These are phyloP conservation scores for Trinorchestia longiramus DNA, from an alignment of 1,140 invertebrate species.

Conservation along the genomic window DNA sequence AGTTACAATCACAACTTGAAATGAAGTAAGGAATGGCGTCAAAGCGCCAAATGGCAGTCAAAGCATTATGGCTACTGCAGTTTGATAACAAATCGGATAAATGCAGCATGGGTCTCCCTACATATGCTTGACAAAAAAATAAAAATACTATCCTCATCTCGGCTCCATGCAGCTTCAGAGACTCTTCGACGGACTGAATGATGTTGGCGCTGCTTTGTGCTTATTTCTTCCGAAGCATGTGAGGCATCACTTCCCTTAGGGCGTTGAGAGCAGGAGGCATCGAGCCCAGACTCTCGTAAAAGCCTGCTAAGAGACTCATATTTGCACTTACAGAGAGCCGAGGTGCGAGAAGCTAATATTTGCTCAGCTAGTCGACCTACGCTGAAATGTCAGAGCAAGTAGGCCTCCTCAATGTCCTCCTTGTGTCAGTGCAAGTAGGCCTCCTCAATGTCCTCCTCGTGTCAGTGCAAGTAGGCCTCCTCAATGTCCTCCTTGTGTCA, in stretches of 20 bases:
- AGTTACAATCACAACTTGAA: no score
- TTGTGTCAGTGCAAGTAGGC: background rate
- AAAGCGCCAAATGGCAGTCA: no score
- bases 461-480: no score
- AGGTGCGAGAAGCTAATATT: background rate
- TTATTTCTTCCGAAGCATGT: background rate
- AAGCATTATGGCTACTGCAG: no score
- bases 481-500: no score
- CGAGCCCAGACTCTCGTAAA: background rate
- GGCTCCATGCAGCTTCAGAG: background rate
- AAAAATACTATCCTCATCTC: background rate
- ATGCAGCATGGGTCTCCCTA: background rate
- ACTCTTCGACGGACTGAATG: background rate
- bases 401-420: background rate
- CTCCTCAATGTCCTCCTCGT: no score
- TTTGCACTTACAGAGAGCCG: background rate
- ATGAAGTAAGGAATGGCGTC: no score
- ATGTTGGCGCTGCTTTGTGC: background rate
- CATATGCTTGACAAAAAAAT: background rate
- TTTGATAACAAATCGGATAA: background rate
- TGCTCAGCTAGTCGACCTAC: background rate
- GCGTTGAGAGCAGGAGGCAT: background rate
- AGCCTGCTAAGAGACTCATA: slow-evolving; percentile 6
- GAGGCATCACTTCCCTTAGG: background rate
- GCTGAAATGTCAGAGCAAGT: background rate